These are phyloP conservation scores for Lytechinus variegatus DNA, from an alignment of 35 echinoderm and acorn worm genomes.

Conservation along the genomic window DNA sequence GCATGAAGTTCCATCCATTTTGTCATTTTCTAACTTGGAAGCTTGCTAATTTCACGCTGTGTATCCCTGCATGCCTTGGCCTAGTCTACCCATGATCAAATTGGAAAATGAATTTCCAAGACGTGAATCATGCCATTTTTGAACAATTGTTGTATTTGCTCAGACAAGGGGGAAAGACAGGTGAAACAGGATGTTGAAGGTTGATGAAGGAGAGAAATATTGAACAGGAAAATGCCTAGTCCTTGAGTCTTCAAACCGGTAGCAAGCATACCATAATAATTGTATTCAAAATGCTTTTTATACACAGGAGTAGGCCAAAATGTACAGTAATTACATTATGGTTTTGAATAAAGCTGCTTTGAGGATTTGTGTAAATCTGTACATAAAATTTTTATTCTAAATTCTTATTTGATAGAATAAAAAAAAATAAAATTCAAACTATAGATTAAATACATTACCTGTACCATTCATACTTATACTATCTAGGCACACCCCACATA, in stretches of 20 bases:
- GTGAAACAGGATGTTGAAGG: background rate
- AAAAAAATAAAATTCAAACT: too few species aligned
- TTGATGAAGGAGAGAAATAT: background rate
- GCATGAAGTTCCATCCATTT: background rate
- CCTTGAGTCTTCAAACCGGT: background rate
- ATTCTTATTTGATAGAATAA: too few species aligned
- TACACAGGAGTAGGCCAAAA: too few species aligned
- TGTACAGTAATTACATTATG: too few species aligned
- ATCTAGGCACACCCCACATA: too few species aligned
- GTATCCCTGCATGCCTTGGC: background rate
- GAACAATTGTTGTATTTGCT: slow-evolving; percentile 6
- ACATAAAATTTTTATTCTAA: too few species aligned
- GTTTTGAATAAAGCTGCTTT: too few species aligned
- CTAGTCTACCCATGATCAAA: background rate
- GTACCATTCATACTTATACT: too few species aligned
- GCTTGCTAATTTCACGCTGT: slow-evolving; percentile 16
- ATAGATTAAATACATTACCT: too few species aligned
- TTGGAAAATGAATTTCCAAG: slow-evolving; percentile 34
- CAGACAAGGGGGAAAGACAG: slow-evolving; percentile 7
- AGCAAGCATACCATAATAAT: too few species aligned
- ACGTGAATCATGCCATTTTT: slow-evolving; percentile 1
- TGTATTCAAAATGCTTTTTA: too few species aligned
- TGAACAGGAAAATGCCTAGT: background rate
- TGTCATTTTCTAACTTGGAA: background rate
- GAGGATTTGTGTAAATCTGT: too few species aligned